Evolutionary conservation across 2,113 vertebrate species (phyloP).

Genomic region (Apus apus): DNA sequence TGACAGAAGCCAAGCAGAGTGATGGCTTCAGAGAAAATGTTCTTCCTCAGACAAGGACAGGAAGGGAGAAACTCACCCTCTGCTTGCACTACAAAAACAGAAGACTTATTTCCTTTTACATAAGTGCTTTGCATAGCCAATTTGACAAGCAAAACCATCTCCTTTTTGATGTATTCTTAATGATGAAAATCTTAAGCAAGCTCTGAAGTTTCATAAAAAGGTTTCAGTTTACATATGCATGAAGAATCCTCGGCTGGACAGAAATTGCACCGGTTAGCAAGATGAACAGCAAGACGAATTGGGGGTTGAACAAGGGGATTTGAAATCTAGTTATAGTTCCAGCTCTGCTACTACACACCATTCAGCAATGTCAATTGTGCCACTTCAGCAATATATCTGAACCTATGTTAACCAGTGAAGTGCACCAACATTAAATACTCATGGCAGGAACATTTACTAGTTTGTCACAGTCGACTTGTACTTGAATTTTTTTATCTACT

Average conservation of each 20-base stretch:
- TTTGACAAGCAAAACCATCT: slow-evolving; percentile 21
- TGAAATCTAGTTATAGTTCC: neutral
- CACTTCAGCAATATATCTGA: neutral
- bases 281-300: neutral
- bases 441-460: accelerated
- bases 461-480: neutral
- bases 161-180: slow-evolving; percentile 23
- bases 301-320: neutral
- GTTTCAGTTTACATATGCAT: neutral
- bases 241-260: neutral
- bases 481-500: neutral
- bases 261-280: neutral
- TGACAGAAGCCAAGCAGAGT: neutral
- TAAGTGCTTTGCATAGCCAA: slow-evolving; percentile 3
- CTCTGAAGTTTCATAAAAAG: neutral
- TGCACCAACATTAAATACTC: neutral
- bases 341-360: neutral
- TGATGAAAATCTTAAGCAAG: neutral
- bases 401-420: neutral
- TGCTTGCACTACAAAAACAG: neutral
- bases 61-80: neutral
- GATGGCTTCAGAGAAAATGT: neutral
- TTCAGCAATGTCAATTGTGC: neutral
- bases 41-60: neutral
- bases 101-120: neutral